Percentiles rank a stretch among this genome's conserved stretches.
Evolutionary conservation across 2,113 vertebrate genomes (phyloP).

Genomic region (Neogale vison): DNA sequence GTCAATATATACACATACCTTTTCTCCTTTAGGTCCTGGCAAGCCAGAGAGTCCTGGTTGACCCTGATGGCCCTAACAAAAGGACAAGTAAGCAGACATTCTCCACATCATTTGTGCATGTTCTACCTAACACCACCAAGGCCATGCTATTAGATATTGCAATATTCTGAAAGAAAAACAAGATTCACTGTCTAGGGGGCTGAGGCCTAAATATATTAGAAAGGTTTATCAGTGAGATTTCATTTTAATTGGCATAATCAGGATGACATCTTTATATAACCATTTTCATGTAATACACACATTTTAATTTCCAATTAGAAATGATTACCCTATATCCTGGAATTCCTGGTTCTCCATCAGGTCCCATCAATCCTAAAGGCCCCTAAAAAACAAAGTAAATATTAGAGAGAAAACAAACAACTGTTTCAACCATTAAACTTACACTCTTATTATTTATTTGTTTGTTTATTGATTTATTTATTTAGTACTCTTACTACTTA

Average conservation of each 20-base stretch:
- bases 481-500: background rate
- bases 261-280: conserved; percentile 32
- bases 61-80: conserved; percentile 92
- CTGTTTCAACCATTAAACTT: conserved; percentile 35
- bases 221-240: conserved; percentile 6
- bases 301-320: conserved; percentile 19
- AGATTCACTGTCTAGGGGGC: background rate
- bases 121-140: background rate
- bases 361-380: conserved; percentile 90
- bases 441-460: background rate
- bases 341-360: conserved; percentile 92
- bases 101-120: background rate
- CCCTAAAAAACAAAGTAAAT: conserved; percentile 87
- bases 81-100: conserved; percentile 51
- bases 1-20: conserved; percentile 85
- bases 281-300: background rate
- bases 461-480: background rate
- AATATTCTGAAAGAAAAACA: conserved; percentile 22
- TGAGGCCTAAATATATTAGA: background rate
- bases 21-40: conserved; percentile 96
- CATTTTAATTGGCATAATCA: background rate
- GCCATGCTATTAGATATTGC: background rate
- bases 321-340: conserved; percentile 92
- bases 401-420: conserved; percentile 67
- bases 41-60: conserved; percentile 89